Evolutionary conservation across 2,797 vertebrate species (phyloP).

Genomic region (Enteromius thamalakanensis): DNA sequence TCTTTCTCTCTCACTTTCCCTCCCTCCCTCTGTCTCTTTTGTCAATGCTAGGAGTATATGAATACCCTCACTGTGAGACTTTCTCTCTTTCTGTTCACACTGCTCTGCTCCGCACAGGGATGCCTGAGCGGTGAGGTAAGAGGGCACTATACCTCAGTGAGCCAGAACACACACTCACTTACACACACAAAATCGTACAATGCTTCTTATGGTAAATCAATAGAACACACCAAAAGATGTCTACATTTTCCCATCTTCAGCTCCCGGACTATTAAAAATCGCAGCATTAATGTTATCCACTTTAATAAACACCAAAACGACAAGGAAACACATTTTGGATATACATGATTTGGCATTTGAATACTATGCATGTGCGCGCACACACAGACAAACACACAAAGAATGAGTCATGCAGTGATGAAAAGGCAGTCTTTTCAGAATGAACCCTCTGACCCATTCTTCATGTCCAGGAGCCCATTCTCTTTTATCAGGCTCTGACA

Average conservation of each 20-base stretch:
- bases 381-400: conserved; percentile 58
- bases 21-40: conserved; percentile 59
- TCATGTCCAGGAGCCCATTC: conserved; percentile 82
- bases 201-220: conserved; percentile 31
- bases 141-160: conserved; percentile 66
- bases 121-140: conserved; percentile 85
- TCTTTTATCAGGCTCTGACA: conserved; percentile 78
- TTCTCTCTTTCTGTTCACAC: conserved; percentile 70
- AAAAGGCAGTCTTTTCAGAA: conserved; percentile 83
- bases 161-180: conserved; percentile 56
- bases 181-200: conserved; percentile 47
- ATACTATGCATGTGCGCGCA: conserved; percentile 59
- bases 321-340: conserved; percentile 53
- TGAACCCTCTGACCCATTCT: conserved; percentile 81
- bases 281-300: conserved; percentile 23
- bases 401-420: conserved; percentile 80
- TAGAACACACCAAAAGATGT: conserved; percentile 7
- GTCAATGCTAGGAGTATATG: conserved; percentile 64
- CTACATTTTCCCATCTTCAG: background rate
- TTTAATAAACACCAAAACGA: conserved; percentile 19
- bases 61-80: conserved; percentile 84
- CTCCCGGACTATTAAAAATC: conserved; percentile 4
- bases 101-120: conserved; percentile 75
- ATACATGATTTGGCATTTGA: conserved; percentile 61
- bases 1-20: conserved; percentile 68